Percentiles rank a stretch among this genome's conserved stretches.
Evolutionary conservation across 1,140 invertebrate species (phyloP).

Genomic region (Penaeus indicus): DNA sequence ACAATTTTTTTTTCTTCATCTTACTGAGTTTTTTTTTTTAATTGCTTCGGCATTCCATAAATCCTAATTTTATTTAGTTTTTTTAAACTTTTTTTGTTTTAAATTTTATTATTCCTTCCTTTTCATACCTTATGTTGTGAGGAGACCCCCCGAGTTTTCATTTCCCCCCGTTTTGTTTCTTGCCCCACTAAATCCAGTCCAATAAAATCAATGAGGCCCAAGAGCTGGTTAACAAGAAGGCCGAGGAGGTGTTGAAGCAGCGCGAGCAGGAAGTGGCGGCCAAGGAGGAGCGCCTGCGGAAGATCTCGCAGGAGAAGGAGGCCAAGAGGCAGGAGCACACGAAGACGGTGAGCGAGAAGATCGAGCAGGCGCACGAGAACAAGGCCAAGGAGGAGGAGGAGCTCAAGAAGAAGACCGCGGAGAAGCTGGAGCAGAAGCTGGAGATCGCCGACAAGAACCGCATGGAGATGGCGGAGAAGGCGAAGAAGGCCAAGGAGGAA

Average conservation of each 20-base stretch:
- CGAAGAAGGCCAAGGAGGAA: slow-evolving; percentile 52
- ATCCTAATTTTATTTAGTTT: too few species aligned
- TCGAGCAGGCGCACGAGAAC: slow-evolving; percentile 58
- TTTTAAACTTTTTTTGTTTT: too few species aligned
- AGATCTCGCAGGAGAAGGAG: slow-evolving; percentile 58
- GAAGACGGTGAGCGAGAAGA: slow-evolving; percentile 36
- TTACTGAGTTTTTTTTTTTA: too few species aligned
- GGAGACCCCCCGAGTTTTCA: not conserved
- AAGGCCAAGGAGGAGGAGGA: slow-evolving; percentile 60
- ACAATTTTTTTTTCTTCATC: too few species aligned
- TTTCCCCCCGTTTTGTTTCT: slow-evolving; percentile 6
- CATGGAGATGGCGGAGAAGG: slow-evolving; percentile 43
- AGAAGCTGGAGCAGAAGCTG: slow-evolving; percentile 60
- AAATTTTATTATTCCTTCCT: not conserved
- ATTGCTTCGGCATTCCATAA: too few species aligned
- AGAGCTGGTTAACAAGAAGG: slow-evolving; percentile 62
- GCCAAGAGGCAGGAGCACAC: slow-evolving; percentile 38
- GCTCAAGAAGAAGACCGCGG: slow-evolving; percentile 55
- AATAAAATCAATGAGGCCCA: slow-evolving; percentile 56
- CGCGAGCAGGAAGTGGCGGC: slow-evolving; percentile 45
- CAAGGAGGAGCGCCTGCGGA: slow-evolving; percentile 58
- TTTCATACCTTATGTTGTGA: not conserved
- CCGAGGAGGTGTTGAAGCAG: slow-evolving; percentile 59
- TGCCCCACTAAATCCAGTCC: slow-evolving; percentile 26
- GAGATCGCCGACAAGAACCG: slow-evolving; percentile 63